Conservation (phyloP, 2,888 invertebrate genomes). For the Dicyrtoma fusca region DNA sequence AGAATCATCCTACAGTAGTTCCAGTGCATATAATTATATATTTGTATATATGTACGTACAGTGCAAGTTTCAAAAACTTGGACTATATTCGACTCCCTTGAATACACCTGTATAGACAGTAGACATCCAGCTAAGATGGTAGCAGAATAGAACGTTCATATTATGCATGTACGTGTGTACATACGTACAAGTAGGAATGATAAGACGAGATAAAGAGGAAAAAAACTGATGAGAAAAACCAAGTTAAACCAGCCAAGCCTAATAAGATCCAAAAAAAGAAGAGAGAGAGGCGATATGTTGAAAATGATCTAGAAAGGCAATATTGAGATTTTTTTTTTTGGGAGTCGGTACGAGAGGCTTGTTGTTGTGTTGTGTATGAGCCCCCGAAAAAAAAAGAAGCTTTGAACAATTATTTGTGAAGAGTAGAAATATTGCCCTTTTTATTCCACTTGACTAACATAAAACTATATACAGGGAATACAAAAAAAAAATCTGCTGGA, state of each 20-base stretch:
- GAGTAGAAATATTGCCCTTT: slow-evolving; percentile 44
- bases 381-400: neutral
- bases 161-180: no score
- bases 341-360: slow-evolving; percentile 7
- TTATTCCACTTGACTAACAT: slow-evolving; percentile 45
- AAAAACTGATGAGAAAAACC: slow-evolving; percentile 15
- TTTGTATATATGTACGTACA: no score
- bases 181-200: no score
- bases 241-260: neutral
- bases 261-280: neutral
- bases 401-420: slow-evolving; percentile 46
- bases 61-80: no score
- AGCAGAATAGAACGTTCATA: no score
- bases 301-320: slow-evolving; percentile 36
- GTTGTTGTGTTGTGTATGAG: slow-evolving; percentile 9
- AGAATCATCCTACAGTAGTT: no score
- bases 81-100: no score
- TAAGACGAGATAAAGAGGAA: slow-evolving; percentile 11
- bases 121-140: no score
- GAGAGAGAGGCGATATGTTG: slow-evolving; percentile 7
- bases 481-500: slow-evolving; percentile 30
- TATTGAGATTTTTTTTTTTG: slow-evolving; percentile 34
- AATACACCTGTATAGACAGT: neutral
- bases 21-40: no score
- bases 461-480: slow-evolving; percentile 37